Conservation (phyloP, 2,797 vertebrate genomes). For the Coccyzus lansbergi region DNA sequence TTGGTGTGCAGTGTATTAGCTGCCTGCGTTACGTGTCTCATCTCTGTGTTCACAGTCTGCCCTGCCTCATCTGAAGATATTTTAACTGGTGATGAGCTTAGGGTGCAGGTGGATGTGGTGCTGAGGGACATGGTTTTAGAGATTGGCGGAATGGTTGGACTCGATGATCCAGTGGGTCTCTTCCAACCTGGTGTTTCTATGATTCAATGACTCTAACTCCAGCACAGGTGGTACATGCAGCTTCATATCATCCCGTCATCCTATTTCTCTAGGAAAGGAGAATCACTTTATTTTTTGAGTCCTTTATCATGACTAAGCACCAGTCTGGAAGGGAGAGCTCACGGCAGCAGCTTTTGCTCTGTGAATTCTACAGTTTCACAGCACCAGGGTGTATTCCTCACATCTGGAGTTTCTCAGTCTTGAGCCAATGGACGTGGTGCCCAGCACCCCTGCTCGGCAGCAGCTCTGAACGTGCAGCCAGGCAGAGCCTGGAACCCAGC, state of each 20-base stretch:
- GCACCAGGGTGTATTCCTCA: background rate
- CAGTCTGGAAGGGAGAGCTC: background rate
- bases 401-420: fast-evolving
- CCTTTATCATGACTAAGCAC: background rate
- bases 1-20: background rate
- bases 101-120: too few relatives aligned
- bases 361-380: background rate
- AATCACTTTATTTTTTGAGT: background rate
- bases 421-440: fast-evolving
- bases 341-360: background rate
- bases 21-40: background rate
- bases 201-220: too few relatives aligned
- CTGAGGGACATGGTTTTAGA: too few relatives aligned
- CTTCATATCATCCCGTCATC: background rate
- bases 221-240: fast-evolving
- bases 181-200: too few relatives aligned
- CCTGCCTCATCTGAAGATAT: background rate
- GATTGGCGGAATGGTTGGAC: too few relatives aligned
- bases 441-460: background rate
- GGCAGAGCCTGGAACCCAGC: background rate
- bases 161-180: too few relatives aligned
- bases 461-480: fast-evolving
- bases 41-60: background rate
- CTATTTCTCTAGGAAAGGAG: background rate
- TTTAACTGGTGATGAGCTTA: background rate